A percentile compares a stretch with the other conserved stretches of the same genome.
These are phyloP conservation scores for Peromyscus aztecus DNA, from an alignment of 2,797 vertebrate genomes.

Conservation along the genomic window DNA sequence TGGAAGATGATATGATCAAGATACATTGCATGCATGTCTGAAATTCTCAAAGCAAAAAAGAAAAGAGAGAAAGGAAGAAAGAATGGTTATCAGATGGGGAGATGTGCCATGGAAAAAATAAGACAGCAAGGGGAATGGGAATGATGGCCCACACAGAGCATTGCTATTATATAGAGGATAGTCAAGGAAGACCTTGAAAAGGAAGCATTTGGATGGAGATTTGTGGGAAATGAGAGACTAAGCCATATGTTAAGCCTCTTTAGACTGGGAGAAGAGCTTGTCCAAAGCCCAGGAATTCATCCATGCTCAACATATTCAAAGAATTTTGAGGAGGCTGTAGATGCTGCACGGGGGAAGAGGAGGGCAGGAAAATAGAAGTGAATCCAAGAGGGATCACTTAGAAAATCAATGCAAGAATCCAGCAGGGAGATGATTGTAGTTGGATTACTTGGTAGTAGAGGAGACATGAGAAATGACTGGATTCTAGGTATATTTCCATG, in stretches of 20 bases:
- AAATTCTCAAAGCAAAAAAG: neutral
- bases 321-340: neutral
- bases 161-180: neutral
- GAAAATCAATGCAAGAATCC: neutral
- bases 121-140: neutral
- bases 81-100: neutral
- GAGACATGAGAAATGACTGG: neutral
- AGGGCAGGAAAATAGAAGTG: neutral
- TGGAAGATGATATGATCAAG: neutral
- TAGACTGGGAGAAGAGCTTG: neutral
- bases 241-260: neutral
- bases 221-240: neutral
- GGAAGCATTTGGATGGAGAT: neutral
- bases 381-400: neutral
- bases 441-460: neutral
- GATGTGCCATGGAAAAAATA: neutral
- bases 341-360: neutral
- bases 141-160: neutral
- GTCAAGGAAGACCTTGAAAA: neutral
- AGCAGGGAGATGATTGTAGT: neutral
- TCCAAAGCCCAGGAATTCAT: neutral
- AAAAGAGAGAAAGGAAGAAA: neutral
- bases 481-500: neutral
- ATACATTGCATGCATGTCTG: neutral
- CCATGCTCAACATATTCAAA: neutral